Conservation (phyloP, 2,797 vertebrate genomes). For the Nasua narica region DNA sequence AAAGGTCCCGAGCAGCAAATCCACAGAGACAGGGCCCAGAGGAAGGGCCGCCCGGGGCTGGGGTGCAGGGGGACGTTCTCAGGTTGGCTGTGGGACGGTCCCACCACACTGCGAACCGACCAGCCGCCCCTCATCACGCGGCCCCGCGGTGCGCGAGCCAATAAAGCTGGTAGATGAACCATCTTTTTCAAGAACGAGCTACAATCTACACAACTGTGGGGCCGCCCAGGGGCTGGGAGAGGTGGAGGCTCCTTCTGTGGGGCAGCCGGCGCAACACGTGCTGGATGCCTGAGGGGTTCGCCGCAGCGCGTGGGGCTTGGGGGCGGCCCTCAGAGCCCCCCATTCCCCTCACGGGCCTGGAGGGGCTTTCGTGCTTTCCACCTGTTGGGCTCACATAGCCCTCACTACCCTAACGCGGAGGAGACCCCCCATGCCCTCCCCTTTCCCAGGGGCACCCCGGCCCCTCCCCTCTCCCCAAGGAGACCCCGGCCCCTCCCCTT, state of each 20-base stretch:
- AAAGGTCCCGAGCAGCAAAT: not conserved
- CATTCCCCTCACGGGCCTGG: not conserved
- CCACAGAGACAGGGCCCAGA: too few relatives aligned
- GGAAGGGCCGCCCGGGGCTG: not conserved
- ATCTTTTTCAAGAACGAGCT: not conserved
- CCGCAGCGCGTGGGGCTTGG: not conserved
- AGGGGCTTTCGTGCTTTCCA: too few relatives aligned
- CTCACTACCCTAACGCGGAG: too few relatives aligned
- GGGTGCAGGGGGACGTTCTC: not conserved
- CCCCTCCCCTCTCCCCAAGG: not conserved
- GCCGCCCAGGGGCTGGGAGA: too few relatives aligned
- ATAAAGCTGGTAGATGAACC: not conserved
- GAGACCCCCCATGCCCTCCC: not conserved
- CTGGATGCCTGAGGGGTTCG: not conserved
- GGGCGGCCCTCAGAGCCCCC: too few relatives aligned
- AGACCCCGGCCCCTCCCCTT: too few relatives aligned
- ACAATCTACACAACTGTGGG: not conserved
- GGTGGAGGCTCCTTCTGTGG: not conserved
- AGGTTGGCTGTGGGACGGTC: accelerated
- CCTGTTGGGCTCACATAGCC: not conserved
- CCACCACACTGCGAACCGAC: accelerated
- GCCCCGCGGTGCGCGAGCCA: not conserved
- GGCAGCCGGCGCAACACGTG: not conserved
- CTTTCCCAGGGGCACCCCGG: too few relatives aligned
- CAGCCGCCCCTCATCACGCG: too few relatives aligned